Conservation (phyloP, 1,140 invertebrate species). For the Lepidurus apus region DNA sequence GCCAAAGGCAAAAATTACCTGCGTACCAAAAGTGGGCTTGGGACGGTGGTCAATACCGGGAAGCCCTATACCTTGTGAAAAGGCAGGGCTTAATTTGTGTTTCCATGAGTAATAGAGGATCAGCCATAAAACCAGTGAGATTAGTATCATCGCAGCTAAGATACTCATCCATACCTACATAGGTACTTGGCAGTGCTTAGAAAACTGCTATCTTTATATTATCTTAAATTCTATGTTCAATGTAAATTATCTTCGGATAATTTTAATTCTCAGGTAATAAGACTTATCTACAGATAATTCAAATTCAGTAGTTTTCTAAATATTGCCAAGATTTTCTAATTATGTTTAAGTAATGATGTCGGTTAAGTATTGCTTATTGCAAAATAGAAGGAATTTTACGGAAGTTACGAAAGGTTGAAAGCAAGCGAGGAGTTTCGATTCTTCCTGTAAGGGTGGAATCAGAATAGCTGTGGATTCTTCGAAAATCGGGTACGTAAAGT, state of each 20-base stretch:
- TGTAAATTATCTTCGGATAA: too few species aligned
- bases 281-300: too few species aligned
- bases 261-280: too few species aligned
- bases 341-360: neutral
- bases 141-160: neutral
- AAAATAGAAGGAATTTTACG: neutral
- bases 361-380: neutral
- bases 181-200: too few species aligned
- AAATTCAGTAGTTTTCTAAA: too few species aligned
- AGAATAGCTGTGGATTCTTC: constrained; percentile 42
- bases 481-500: constrained; percentile 46
- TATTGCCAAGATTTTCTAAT: too few species aligned
- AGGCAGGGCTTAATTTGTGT: neutral
- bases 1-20: neutral
- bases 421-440: constrained; percentile 40
- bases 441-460: constrained; percentile 40
- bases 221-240: too few species aligned
- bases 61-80: neutral
- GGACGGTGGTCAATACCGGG: neutral
- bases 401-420: constrained; percentile 39
- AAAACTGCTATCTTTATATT: too few species aligned
- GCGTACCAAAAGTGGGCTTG: neutral
- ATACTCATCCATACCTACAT: neutral
- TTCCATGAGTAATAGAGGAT: neutral
- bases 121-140: neutral